Evolutionary conservation across 1,140 invertebrate genomes (phyloP).

Genomic region (Drosophila guanche): DNA sequence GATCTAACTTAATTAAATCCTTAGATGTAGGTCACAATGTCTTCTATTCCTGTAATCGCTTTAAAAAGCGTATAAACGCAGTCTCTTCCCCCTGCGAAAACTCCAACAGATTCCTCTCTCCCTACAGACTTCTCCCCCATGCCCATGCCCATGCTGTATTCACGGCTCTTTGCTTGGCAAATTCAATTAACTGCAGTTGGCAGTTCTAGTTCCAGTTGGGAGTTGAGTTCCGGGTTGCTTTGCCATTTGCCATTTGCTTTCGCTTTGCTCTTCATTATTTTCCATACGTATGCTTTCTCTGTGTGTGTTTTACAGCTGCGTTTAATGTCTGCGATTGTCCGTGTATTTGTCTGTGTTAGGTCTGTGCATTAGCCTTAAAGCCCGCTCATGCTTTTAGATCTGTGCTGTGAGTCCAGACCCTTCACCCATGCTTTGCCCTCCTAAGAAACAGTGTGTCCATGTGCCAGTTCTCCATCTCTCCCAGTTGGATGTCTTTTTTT

Average conservation of each 20-base stretch:
- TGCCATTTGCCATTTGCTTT: conserved; percentile 43
- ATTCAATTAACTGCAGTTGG: conserved; percentile 72
- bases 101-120: no score
- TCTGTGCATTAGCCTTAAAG: conserved; percentile 37
- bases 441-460: conserved; percentile 1
- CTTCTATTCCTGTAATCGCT: no score
- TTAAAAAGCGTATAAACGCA: no score
- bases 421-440: background rate
- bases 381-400: conserved; percentile 33
- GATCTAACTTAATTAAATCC: no score
- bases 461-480: conserved; percentile 4
- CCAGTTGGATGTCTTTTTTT: conserved; percentile 34
- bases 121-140: background rate
- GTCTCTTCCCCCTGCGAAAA: no score
- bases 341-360: background rate
- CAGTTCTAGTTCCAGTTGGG: conserved; percentile 25
- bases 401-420: background rate
- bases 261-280: conserved; percentile 55
- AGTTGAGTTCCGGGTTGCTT: conserved; percentile 21
- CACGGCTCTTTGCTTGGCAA: conserved; percentile 18
- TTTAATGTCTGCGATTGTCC: conserved; percentile 42
- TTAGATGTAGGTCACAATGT: no score
- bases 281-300: conserved; percentile 20
- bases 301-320: conserved; percentile 36
- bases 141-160: background rate